phyloP scores from a whole-genome alignment of 2,888 invertebrate genomes.

The Tiphia femorata region DNA sequence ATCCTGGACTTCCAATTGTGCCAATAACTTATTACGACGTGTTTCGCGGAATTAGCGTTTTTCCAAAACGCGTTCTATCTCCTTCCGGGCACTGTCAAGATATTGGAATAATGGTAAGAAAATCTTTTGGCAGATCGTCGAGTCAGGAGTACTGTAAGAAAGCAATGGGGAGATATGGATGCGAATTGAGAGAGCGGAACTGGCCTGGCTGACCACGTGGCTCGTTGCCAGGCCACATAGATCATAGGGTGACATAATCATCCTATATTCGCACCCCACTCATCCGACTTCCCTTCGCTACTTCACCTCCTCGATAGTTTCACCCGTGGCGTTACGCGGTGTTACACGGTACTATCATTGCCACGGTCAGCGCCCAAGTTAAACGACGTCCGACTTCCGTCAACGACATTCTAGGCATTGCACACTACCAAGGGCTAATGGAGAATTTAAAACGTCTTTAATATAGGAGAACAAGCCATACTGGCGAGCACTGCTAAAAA shows the following conservation, averaged over 20 bases:
- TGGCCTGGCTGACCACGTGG: constrained; percentile 54
- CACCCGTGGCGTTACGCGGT: constrained; percentile 45
- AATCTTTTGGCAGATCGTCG: no score
- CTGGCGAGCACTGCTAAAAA: no score
- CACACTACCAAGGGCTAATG: constrained; percentile 22
- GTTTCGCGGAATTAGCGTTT: no score
- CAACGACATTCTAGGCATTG: constrained; percentile 28
- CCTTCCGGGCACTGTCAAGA: no score
- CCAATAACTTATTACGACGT: no score
- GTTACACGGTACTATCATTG: constrained; percentile 50
- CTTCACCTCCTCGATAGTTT: constrained; percentile 46
- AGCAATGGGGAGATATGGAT: constrained; percentile 16
- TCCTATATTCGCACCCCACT: constrained; percentile 56
- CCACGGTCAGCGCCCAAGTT: constrained; percentile 35
- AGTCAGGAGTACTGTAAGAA: no score
- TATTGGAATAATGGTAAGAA: background rate
- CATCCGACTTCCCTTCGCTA: constrained; percentile 48
- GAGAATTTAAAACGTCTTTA: constrained; percentile 11
- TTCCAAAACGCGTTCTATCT: no score
- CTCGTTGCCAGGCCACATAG: constrained; percentile 56
- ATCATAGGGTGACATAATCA: constrained; percentile 62
- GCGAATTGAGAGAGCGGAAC: constrained; percentile 9
- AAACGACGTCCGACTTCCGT: constrained; percentile 41
- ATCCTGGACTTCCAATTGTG: no score
- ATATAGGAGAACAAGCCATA: no score